phyloP scores from a whole-genome alignment of 2,113 vertebrate genomes.

The Tursiops truncatus region DNA sequence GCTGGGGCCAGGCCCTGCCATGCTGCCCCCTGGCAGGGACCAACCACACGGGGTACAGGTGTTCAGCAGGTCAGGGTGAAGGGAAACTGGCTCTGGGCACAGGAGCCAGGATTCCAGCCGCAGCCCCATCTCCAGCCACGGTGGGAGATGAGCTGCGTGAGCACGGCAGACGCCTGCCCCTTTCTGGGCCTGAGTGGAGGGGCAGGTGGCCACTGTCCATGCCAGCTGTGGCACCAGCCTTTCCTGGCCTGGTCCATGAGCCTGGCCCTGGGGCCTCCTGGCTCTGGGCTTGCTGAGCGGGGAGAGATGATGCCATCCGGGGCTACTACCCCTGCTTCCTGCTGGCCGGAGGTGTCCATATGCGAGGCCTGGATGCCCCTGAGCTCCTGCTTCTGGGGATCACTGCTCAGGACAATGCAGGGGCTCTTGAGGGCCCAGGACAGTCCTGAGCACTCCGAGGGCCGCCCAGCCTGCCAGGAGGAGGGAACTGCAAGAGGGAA shows the following conservation, averaged over 20 bases:
- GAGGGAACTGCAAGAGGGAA: not conserved
- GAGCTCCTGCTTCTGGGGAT: not conserved
- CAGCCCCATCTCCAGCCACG: too few species aligned
- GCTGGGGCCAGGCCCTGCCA: not conserved
- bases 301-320: not conserved
- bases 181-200: not conserved
- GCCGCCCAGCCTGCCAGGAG: accelerated
- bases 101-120: not conserved
- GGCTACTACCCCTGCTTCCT: not conserved
- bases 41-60: accelerated
- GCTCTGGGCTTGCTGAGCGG: not conserved
- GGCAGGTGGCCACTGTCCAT: not conserved
- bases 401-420: not conserved
- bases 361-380: not conserved
- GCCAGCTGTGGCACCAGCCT: not conserved
- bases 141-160: not conserved
- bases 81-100: not conserved
- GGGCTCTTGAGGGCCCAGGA: not conserved
- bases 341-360: not conserved
- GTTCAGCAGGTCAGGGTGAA: not conserved
- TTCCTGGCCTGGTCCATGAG: accelerated
- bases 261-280: not conserved
- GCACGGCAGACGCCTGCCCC: not conserved
- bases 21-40: not conserved
- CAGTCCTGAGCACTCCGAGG: not conserved